Base-by-base conservation (phyloP, 2,888 invertebrate species). In the Drosophila anomalipes region DNA sequence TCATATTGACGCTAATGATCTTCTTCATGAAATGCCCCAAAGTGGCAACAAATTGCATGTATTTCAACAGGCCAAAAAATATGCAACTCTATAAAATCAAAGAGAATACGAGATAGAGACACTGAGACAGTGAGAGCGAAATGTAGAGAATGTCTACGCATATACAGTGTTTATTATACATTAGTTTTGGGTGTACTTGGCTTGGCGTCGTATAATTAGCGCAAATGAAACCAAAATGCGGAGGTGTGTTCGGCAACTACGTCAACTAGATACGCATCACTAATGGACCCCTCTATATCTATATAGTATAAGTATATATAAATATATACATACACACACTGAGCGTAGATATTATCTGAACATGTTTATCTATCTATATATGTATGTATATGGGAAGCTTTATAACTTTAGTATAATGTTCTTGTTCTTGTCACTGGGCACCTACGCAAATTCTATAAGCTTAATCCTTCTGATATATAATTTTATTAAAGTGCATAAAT, bases 1-100 rank as follows among this genome's bases (percentile, higher is more conserved):
- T 70, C 64, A 74, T 68, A 75, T 68, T 70, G 85, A 84, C 78
- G 77, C 75, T 87, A 84, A 87, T 87, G 70, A 78, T 77, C 75
- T 64, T 82, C 77, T 64, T 82, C 77, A 71, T 87, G 85, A 86
- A 86, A 83, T 67, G 71, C 53, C 64, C 49, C 63, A 72, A 78
- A 73, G 71, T 80, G 80, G 65, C 82, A 87, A 53, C 56, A 54
- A 71, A 83, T 67, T 79, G 64, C 44, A 68, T 32, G 4, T n/a
- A 12, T 41, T 41, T n/a, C n/a, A n/a, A 5, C 10, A n/a, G n/a
- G n/a, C 9, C 26, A n/a, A n/a, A 47, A 65, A 44, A 33, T 44
- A 63, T 37, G 39, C 75, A 74, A 54, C 61, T 30, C 59, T 30
- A 47, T 66, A 7, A 35, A 32, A 49, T 52, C 37, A 37, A 10